Conservation (phyloP, 2,888 invertebrate genomes). For the Idaea aversata region DNA sequence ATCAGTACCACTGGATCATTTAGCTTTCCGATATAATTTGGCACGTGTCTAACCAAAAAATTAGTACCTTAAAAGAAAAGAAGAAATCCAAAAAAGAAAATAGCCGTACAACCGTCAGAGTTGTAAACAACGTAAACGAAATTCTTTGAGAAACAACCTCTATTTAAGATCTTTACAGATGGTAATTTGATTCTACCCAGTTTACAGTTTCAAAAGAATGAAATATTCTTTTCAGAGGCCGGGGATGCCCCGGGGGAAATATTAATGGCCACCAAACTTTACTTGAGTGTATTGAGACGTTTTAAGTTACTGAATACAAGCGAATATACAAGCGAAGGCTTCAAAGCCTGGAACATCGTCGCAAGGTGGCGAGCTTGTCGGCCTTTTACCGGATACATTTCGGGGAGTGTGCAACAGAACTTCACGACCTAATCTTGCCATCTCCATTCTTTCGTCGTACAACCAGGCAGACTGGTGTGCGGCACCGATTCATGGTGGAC, state of each 20-base stretch:
- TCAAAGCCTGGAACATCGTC: too few relatives aligned
- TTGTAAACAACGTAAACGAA: slow-evolving; percentile 34
- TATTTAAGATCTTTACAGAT: slow-evolving; percentile 67
- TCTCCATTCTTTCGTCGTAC: too few relatives aligned
- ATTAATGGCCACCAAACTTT: slow-evolving; percentile 68
- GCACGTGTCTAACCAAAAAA: background rate
- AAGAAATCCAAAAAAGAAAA: background rate
- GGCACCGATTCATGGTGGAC: too few relatives aligned
- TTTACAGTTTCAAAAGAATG: slow-evolving; percentile 69
- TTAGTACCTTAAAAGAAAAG: background rate
- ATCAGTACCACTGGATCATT: background rate
- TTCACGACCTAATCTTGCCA: too few relatives aligned
- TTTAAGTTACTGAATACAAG: slow-evolving; percentile 35
- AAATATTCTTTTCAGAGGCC: slow-evolving; percentile 72
- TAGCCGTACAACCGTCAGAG: slow-evolving; percentile 3
- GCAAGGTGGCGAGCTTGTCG: too few relatives aligned
- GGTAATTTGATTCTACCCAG: slow-evolving; percentile 75
- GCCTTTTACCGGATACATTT: too few relatives aligned
- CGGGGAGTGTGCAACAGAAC: too few relatives aligned
- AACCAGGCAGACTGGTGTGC: too few relatives aligned
- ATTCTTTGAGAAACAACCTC: slow-evolving; percentile 61
- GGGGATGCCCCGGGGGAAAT: slow-evolving; percentile 62
- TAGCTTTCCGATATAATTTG: background rate
- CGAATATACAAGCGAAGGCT: too few relatives aligned
- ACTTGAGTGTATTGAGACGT: slow-evolving; percentile 43